phyloP scores from a whole-genome alignment of 2,888 invertebrate species.

The Lydus trimaculatus region DNA sequence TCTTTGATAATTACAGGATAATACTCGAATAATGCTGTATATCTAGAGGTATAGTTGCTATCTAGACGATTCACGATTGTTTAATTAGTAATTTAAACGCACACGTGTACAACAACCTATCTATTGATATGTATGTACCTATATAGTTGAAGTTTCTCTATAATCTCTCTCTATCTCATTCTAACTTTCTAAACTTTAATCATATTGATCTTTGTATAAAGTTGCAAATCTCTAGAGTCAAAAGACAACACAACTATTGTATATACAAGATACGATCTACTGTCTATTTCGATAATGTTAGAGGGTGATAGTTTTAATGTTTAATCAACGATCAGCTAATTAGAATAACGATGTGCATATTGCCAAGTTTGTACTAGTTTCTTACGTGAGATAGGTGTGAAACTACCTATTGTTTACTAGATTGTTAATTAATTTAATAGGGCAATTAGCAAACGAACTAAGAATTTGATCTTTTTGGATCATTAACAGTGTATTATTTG shows the following conservation, averaged over 20 bases:
- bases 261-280: background rate
- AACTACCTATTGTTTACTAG: slow-evolving; percentile 30
- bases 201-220: slow-evolving; percentile 2
- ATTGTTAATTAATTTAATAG: slow-evolving; percentile 33
- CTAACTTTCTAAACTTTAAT: no score
- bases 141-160: background rate
- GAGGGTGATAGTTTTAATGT: slow-evolving; percentile 4
- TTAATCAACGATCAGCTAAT: slow-evolving; percentile 33
- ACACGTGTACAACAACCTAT: slow-evolving; percentile 1
- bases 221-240: background rate
- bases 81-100: slow-evolving; percentile 2
- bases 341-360: slow-evolving; percentile 34
- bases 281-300: background rate
- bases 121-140: background rate
- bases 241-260: background rate
- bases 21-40: background rate
- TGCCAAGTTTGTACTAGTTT: slow-evolving; percentile 32
- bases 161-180: background rate
- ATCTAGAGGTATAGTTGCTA: background rate
- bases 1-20: background rate
- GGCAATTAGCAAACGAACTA: slow-evolving; percentile 25
- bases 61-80: background rate
- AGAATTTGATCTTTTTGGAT: slow-evolving; percentile 12
- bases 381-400: slow-evolving; percentile 15
- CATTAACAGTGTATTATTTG: no score